phyloP scores from a whole-genome alignment of 2,113 vertebrate species.

The Oophaga pumilio region DNA sequence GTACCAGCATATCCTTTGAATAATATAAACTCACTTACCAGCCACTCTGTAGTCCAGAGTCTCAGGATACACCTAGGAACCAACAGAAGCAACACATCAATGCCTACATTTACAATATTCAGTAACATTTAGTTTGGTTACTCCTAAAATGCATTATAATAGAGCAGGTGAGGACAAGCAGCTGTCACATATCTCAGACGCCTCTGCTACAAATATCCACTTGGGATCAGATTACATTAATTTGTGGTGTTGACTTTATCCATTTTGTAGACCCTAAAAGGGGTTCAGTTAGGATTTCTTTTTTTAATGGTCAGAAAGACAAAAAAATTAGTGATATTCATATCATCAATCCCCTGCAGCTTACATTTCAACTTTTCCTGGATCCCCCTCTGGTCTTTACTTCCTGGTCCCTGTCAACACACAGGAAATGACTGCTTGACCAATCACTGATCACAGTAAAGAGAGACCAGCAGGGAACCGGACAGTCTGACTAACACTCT shows the following conservation, averaged over 20 bases:
- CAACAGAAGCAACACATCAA: conserved; percentile 43
- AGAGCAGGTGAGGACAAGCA: neutral
- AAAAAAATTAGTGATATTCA: too few species aligned
- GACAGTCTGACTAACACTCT: too few species aligned
- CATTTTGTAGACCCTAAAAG: neutral
- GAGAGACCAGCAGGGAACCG: too few species aligned
- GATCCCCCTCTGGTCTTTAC: too few species aligned
- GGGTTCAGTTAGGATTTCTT: too few species aligned
- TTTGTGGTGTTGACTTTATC: neutral
- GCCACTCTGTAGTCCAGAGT: conserved; percentile 71
- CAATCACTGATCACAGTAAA: too few species aligned
- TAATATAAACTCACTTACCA: conserved; percentile 73
- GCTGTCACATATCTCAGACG: neutral
- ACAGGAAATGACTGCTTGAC: too few species aligned
- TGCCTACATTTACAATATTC: conserved; percentile 5
- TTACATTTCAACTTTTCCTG: too few species aligned
- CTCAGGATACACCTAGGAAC: conserved; percentile 75
- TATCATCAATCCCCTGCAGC: too few species aligned
- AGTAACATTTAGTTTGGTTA: neutral
- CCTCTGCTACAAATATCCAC: neutral
- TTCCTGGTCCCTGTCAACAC: too few species aligned
- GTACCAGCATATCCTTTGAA: too few species aligned
- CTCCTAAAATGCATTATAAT: neutral
- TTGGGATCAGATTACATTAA: neutral
- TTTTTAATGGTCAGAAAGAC: too few species aligned